Evolutionary conservation across 2,888 invertebrate species (phyloP), one percentile per base, ranked within the genome.

Genomic region (Melinaea menophilus): DNA sequence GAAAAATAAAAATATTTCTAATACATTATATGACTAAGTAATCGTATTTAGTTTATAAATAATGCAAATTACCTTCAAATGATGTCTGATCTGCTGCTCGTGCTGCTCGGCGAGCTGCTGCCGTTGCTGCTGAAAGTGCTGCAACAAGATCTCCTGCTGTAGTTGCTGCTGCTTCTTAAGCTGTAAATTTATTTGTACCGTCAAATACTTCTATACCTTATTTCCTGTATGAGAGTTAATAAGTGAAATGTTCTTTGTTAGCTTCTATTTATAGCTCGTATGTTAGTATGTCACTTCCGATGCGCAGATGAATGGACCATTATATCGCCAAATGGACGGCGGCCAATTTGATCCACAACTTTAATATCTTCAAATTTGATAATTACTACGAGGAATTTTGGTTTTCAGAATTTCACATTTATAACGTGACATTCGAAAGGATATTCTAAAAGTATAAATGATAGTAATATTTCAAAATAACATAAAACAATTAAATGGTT

Each of bases 131-230:
- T 97, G 97, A 91, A 96, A 98, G 84, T 96, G 96, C 86, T 97
- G 97, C 80, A 96, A 92, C 73, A 98, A 92, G 78, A 97, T 95
- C 90, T 97, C 96, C 81, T 97, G 97, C 85, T 98, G 97, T 79
- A 97, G 90, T 88, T 97, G 96, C 86, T 98, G 97, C 84, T 97
- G 96, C 90, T 97, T 96, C 92, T 97, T 97, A 84, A 98, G 92
- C 96, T 97, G 95, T 77, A 95, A 87, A 78, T 66, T 61, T 60
- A 67, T 54, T 60, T 47, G 56, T 48, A 48, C 57, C 63, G 51
- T 65, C 58, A 65, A 51, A 60, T 47, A 64, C 56, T 35, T 56
- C 33, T 45, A 37, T 45, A 12, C 31, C 41, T 11, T 7, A 51
- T 9, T 31, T 51, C 31, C 48, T 48, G 7, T 51, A n/a, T 51